Percentiles rank a stretch among this genome's conserved stretches.
phyloP scores from a whole-genome alignment of 2,113 vertebrate species.

The Vanacampus margaritifer region DNA sequence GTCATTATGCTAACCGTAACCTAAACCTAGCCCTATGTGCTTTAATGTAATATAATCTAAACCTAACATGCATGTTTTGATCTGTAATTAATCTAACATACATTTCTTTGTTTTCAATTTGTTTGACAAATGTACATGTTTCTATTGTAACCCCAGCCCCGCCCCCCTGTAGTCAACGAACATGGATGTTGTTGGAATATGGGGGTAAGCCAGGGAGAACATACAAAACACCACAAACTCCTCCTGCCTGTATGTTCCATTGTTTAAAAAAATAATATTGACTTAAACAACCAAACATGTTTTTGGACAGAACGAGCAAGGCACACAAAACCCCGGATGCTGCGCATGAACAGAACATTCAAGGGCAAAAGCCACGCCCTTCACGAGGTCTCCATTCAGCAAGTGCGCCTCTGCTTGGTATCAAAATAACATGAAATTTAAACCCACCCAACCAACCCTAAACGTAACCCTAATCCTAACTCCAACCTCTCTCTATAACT shows the following conservation, averaged over 20 bases:
- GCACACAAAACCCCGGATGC: neutral
- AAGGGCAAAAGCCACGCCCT: neutral
- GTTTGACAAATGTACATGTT: too few species aligned
- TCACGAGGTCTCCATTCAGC: neutral
- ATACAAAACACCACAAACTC: neutral
- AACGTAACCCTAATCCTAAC: too few species aligned
- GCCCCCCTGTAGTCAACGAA: too few species aligned
- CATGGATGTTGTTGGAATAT: too few species aligned
- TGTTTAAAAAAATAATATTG: too few species aligned
- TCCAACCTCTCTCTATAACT: neutral
- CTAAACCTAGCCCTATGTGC: too few species aligned
- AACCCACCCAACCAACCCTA: neutral
- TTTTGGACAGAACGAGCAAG: neutral
- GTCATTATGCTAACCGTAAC: too few species aligned
- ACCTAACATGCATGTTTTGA: too few species aligned
- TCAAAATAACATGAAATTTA: slow-evolving; percentile 7
- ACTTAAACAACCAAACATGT: neutral
- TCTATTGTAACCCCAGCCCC: too few species aligned
- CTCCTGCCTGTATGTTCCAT: neutral
- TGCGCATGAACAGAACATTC: neutral
- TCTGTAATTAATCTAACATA: too few species aligned
- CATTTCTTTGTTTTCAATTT: too few species aligned
- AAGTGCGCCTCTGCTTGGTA: slow-evolving; percentile 14
- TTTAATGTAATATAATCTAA: too few species aligned
- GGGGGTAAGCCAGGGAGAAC: neutral